Evolutionary conservation across 1,140 invertebrate species (phyloP), one percentile per base, ranked within the genome.

Genomic region (Chironomus tepperi): DNA sequence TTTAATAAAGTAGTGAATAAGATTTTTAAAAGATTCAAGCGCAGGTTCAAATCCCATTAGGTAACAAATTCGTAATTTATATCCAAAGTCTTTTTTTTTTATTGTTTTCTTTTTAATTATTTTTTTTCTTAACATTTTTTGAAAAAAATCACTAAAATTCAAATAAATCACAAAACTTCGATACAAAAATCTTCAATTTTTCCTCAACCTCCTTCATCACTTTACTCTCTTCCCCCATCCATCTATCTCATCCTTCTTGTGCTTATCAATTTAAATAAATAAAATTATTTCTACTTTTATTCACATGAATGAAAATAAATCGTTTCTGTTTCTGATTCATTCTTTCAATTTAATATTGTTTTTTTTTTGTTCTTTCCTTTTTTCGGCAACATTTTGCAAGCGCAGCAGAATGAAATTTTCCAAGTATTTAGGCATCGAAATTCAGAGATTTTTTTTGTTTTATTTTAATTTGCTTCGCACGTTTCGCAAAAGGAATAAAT

Each of bases 251-350:
- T n/a, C 12, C 47, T 57, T 47, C 15, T 47, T n/a, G 12, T 57
- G 12, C n/a, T n/a, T 57, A n/a, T 57, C 47, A 57, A 70, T 70
- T 70, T 70, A 70, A 70, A 70, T 57, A 57, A 57, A 57, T 57
- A 57, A 57, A 57, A 57, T 70, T 19, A 70, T 70, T 67, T 67
- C 16, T 8, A 19, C 24, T 19, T 70, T 70, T 70, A 70, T 70
- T 70, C 65, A 70, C 65, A 70, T 70, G 65, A 70, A 18, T 70
- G 65, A 70, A 70, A 12, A 57, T 57, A n/a, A 57, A 57, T 57
- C 47, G 47, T 57, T 57, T n/a, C 7, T 10, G 47, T 57, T 12
- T 12, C n/a, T 57, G 47, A 12, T 57, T 34, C 24, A 34, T 34
- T 34, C 24, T 34, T 34, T 34, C n/a, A 57, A 57, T 57, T 57